phyloP scores from a whole-genome alignment of 2,888 invertebrate genomes.

The Trichacis sp. region DNA sequence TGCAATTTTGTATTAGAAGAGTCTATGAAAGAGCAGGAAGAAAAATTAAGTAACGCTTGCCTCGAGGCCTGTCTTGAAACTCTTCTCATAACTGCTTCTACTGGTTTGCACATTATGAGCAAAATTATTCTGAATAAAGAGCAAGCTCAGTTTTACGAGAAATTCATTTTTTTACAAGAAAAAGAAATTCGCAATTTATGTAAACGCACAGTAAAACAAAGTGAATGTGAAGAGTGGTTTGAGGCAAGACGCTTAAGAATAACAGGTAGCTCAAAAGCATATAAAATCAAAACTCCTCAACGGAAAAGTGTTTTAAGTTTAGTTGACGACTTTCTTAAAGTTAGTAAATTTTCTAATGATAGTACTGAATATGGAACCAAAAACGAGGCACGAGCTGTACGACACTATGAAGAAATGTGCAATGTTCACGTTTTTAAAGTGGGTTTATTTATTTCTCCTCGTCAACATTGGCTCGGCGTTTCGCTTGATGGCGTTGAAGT shows the following conservation, averaged over 20 bases:
- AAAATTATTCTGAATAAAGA: not conserved
- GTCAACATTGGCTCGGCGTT: slow-evolving; percentile 34
- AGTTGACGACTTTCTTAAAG: slow-evolving; percentile 15
- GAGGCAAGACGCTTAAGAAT: slow-evolving; percentile 15
- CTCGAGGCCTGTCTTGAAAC: too few relatives aligned
- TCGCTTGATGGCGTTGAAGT: slow-evolving; percentile 36
- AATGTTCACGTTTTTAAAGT: slow-evolving; percentile 17
- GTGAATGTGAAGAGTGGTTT: slow-evolving; percentile 20
- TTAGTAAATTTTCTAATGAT: not conserved
- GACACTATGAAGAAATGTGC: slow-evolving; percentile 12
- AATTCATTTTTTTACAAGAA: slow-evolving; percentile 17
- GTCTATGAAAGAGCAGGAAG: not conserved
- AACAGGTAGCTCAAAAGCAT: slow-evolving; percentile 24
- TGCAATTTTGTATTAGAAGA: not conserved
- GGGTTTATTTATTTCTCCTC: slow-evolving; percentile 25
- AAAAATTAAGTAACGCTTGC: too few relatives aligned
- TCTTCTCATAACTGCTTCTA: too few relatives aligned
- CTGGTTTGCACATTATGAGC: too few relatives aligned
- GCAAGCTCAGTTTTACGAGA: not conserved
- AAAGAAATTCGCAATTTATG: slow-evolving; percentile 21
- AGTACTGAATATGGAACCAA: slow-evolving; percentile 22
- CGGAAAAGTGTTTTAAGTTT: slow-evolving; percentile 8
- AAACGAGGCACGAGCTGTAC: slow-evolving; percentile 25
- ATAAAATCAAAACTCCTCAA: slow-evolving; percentile 22
- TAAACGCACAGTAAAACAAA: slow-evolving; percentile 13